Evolutionary conservation across 30 jellyfish, hydroid and myxozoan species (phyloP).

Genomic region (Cassiopea xamachana): DNA sequence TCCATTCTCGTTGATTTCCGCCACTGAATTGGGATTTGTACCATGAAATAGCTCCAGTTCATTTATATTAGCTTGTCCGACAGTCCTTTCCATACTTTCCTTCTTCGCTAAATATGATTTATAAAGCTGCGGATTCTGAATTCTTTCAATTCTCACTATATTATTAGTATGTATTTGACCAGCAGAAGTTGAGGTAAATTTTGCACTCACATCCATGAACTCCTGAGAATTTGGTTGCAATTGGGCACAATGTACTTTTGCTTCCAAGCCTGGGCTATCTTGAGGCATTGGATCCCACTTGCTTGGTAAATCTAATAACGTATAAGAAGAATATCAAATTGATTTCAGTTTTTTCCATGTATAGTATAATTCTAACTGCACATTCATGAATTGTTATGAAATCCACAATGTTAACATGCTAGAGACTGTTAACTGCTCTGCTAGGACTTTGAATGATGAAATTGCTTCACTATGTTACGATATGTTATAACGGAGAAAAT

Average conservation of each 20-base stretch:
- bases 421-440: too few species aligned
- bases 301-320: not conserved
- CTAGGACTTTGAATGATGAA: too few species aligned
- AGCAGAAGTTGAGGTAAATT: not conserved
- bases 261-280: constrained; percentile 11
- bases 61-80: constrained; percentile 11
- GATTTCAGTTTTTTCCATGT: not conserved
- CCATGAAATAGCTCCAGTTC: constrained; percentile 67
- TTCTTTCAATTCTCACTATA: constrained; percentile 9
- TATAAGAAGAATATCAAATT: too few species aligned
- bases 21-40: constrained; percentile 22
- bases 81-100: constrained; percentile 43
- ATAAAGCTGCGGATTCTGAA: constrained; percentile 52
- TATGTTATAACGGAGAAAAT: too few species aligned
- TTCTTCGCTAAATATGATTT: constrained; percentile 31
- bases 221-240: constrained; percentile 6
- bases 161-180: not conserved
- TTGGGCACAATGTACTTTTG: not conserved
- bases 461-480: too few species aligned
- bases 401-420: too few species aligned
- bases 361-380: too few species aligned
- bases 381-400: too few species aligned
- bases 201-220: not conserved
- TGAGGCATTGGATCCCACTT: constrained; percentile 52
- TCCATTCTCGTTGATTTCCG: constrained; percentile 50